A percentile compares a stretch with the other conserved stretches of the same genome.
Conservation (phyloP, 1,140 invertebrate species). For the Drosophila mojavensis region DNA sequence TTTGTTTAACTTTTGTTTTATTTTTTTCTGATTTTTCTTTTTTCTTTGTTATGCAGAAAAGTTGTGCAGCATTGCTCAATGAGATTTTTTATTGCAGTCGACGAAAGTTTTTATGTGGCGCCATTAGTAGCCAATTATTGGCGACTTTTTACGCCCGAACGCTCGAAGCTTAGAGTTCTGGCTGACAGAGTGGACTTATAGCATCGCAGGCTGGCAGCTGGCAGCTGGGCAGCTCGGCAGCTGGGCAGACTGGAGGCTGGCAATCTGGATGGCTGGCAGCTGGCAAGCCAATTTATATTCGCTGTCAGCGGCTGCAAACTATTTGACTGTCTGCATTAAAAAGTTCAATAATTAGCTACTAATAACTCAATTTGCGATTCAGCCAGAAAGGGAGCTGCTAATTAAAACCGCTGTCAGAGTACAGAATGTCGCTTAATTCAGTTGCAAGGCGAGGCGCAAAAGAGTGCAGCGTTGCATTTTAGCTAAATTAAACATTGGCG, state of each 20-base stretch:
- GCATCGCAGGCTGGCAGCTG: not conserved
- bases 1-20: not conserved
- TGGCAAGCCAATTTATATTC: conserved; percentile 68
- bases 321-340: conserved; percentile 56
- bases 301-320: conserved; percentile 69
- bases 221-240: conserved; percentile 6
- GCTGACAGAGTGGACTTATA: not conserved
- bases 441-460: conserved; percentile 1
- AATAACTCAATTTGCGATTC: conserved; percentile 71
- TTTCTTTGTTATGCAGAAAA: conserved; percentile 42
- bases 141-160: conserved; percentile 65
- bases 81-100: conserved; percentile 70
- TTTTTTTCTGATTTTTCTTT: conserved; percentile 9
- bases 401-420: conserved; percentile 59
- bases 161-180: not conserved
- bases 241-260: not conserved
- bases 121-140: conserved; percentile 81
- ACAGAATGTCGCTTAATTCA: not conserved
- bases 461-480: conserved; percentile 62
- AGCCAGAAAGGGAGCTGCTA: conserved; percentile 50
- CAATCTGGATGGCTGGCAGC: conserved; percentile 3
- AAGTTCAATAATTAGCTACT: conserved; percentile 71
- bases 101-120: conserved; percentile 74
- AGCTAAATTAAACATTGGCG: conserved; percentile 82
- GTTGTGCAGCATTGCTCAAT: conserved; percentile 28